Evolutionary conservation across 2,888 invertebrate species (phyloP).

Genomic region (Cremastobaeus sp.): DNA sequence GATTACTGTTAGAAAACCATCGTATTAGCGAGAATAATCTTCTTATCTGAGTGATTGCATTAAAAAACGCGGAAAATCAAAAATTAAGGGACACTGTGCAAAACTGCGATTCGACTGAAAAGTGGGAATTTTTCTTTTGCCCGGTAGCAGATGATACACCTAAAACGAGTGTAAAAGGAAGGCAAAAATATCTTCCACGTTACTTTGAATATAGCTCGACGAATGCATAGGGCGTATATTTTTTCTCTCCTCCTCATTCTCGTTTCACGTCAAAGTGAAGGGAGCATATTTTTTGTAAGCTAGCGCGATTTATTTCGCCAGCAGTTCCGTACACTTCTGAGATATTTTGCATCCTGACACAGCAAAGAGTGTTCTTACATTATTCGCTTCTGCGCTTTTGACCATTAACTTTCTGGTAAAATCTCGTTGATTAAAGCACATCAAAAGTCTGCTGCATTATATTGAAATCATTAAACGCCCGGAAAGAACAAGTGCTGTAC

Average conservation of each 20-base stretch:
- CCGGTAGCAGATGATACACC: conserved; percentile 37
- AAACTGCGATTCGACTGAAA: too few relatives aligned
- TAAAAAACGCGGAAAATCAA: too few relatives aligned
- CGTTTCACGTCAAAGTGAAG: conserved; percentile 54
- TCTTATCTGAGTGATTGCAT: too few relatives aligned
- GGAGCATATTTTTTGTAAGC: conserved; percentile 51
- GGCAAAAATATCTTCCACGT: conserved; percentile 46
- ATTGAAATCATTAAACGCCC: conserved; percentile 25
- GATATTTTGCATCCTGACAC: conserved; percentile 49
- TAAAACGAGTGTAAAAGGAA: conserved; percentile 43
- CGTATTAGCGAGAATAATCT: too few relatives aligned
- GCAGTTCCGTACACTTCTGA: conserved; percentile 38
- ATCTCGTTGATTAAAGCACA: conserved; percentile 52
- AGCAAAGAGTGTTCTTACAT: conserved; percentile 50
- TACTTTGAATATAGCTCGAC: conserved; percentile 56
- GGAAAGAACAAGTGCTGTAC: conserved; percentile 21
- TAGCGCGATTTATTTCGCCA: conserved; percentile 51
- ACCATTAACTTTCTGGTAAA: conserved; percentile 47
- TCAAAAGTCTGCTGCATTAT: conserved; percentile 19
- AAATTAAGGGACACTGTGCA: too few relatives aligned
- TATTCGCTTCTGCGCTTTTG: conserved; percentile 45
- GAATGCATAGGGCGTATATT: conserved; percentile 53
- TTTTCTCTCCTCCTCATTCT: conserved; percentile 41
- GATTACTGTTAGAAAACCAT: too few relatives aligned
- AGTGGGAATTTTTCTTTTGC: too few relatives aligned